phyloP scores from a whole-genome alignment of 64 coral and sea anemone species.

The Montipora efflorescens region DNA sequence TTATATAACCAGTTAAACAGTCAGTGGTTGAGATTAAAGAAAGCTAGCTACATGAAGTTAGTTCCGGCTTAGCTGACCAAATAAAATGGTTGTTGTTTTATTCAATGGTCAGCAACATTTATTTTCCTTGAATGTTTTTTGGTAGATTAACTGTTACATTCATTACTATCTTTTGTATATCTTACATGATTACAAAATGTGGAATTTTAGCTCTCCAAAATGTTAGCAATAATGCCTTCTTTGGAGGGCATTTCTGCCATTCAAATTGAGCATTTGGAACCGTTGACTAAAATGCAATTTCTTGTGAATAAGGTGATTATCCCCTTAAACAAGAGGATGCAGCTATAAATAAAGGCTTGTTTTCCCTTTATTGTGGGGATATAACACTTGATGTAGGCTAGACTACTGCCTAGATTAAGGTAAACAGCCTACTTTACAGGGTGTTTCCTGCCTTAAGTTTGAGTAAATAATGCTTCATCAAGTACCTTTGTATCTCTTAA shows the following conservation, averaged over 20 bases:
- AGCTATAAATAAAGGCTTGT: neutral
- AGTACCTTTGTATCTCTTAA: neutral
- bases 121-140: neutral
- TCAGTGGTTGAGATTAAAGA: too few species aligned
- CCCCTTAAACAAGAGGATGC: neutral
- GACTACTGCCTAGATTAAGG: neutral
- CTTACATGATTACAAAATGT: conserved; percentile 15
- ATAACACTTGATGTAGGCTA: neutral
- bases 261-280: neutral
- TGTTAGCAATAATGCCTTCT: neutral
- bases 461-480: neutral
- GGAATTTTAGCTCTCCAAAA: too few species aligned
- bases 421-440: neutral
- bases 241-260: neutral
- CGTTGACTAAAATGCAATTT: neutral
- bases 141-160: conserved; percentile 6
- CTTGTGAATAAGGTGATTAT: neutral
- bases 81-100: too few species aligned
- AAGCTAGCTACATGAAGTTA: too few species aligned
- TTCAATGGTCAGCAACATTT: too few species aligned
- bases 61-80: too few species aligned
- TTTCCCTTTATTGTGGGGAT: neutral
- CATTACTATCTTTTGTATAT: conserved; percentile 46
- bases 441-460: neutral
- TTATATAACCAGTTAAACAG: too few species aligned